Base-by-base conservation (phyloP, 2,113 vertebrate genomes). In the Bubalus kerabau region DNA sequence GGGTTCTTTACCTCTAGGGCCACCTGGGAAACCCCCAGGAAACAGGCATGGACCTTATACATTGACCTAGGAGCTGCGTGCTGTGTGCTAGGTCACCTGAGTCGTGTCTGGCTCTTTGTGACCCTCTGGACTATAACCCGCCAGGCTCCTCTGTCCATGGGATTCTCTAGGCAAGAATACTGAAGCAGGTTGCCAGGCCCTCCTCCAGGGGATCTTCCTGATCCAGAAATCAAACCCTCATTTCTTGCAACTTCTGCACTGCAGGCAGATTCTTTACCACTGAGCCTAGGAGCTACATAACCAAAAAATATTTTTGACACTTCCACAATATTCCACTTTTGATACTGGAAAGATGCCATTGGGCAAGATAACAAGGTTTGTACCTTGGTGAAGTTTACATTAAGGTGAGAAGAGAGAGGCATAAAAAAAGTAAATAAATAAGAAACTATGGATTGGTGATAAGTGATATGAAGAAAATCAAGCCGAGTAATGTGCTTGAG, bases 81-180 rank as follows among this genome's bases (percentile, higher is more conserved):
- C 64, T 71, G 17, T 71, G 64, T 71, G n/a, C n/a, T 71, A 36
- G 64, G 64, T 36, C 64, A 36, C 64, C 36, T 36, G 32, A 36
- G n/a, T 36, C 1, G 1, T 71, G n/a, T 71, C n/a, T 2, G 0
- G 21, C 64, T 71, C n/a, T 21, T 67, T 71, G n/a, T 10, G n/a
- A 71, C n/a, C 4, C 17, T 71, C 64, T 21, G n/a, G 64, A 36
- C 16, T 21, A 17, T 67, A 36, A n/a, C 64, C 17, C 2, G 1
- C 64, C 32, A 71, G 64, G 64, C n/a, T 71, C 17, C 64, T 71
- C 64, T 67, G 8, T 67, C n/a, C 64, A 36, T 36, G 17, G n/a
- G n/a, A 71, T 71, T 71, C 64, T 36, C n/a, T n/a, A 71, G n/a
- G 17, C n/a, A 71, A 71, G 64, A 71, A 71, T 71, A 36, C 17